Evolutionary conservation across 2,113 vertebrate species (phyloP), one percentile per base, ranked within the genome.

Genomic region (Phalacrocorax pelagicus): DNA sequence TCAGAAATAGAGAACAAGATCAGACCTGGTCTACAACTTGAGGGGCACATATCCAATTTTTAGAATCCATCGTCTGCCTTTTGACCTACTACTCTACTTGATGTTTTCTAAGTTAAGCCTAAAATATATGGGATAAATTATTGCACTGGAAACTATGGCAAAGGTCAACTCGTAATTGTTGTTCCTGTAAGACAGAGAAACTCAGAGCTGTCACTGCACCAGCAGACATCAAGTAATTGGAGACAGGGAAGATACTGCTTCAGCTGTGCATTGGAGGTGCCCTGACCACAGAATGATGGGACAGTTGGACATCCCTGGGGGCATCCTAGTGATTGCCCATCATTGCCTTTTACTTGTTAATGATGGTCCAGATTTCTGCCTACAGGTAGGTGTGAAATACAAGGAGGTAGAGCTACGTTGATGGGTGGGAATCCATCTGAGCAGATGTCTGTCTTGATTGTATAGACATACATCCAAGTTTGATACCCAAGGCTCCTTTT

Each of bases 1-100:
- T 96, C 74, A 96, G 81, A 90, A 96, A 81, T 47, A 81, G 70
- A 87, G 74, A 95, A 81, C 44, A 86, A 20, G 2, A 47, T 88
- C 67, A 94, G 92, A 96, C 93, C 91, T 62, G 40, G 46, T 63
- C 86, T 91, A 34, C 47, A 74, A 59, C 54, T 93, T 65, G 61
- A 97, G 92, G 51, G 86, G 47, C 75, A 81, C 70, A 62, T 15
- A 85, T 26, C 44, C 36, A 20, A n/a, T 78, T 87, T 65, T 94
- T 34, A 84, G 47, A 83, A 80, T 90, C 38, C 14, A 29, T 95
- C 55, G 42, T 85, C 75, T 94, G 62, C 26, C 54, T 92, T 69
- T n/a, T 91, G 82, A 88, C 86, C 70, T n/a, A n/a, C n/a, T n/a
- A n/a, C n/a, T 92, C 62, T 65, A 2, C 15, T 42, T 63, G 81